Conservation (phyloP, 2,797 vertebrate species). For the Pampus argenteus region DNA sequence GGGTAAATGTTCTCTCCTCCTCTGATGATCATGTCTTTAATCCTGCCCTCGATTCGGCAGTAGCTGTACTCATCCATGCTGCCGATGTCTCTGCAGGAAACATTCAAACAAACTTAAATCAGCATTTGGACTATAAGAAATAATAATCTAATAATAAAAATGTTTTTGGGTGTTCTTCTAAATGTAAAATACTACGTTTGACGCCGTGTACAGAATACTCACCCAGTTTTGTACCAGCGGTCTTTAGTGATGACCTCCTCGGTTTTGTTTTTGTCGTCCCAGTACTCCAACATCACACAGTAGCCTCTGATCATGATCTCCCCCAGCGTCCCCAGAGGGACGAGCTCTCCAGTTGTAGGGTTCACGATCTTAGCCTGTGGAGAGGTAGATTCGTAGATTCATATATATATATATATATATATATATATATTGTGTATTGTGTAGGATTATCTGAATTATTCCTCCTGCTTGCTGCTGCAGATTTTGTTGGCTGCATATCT, state of each 20-base stretch:
- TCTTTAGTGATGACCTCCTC: slow-evolving; percentile 83
- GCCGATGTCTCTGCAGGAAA: slow-evolving; percentile 88
- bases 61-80: slow-evolving; percentile 87
- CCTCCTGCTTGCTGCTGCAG: too few relatives aligned
- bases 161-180: too few relatives aligned
- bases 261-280: slow-evolving; percentile 87
- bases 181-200: too few relatives aligned
- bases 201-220: slow-evolving; percentile 61
- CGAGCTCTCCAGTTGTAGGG: slow-evolving; percentile 66
- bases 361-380: slow-evolving; percentile 91
- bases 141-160: too few relatives aligned
- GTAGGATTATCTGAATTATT: too few relatives aligned
- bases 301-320: slow-evolving; percentile 92
- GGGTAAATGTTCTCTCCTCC: slow-evolving; percentile 98
- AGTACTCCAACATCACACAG: slow-evolving; percentile 95
- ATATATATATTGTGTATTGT: too few relatives aligned
- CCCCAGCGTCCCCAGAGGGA: slow-evolving; percentile 86
- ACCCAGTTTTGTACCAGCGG: slow-evolving; percentile 96
- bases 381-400: background rate
- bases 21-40: slow-evolving; percentile 96
- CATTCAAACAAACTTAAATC: background rate
- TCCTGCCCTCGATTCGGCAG: slow-evolving; percentile 91
- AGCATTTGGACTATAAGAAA: background rate
- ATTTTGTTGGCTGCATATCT: background rate
- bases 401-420: too few relatives aligned